Conservation (phyloP, 35 echinoderm and acorn worm species). For the Lytechinus pictus region DNA sequence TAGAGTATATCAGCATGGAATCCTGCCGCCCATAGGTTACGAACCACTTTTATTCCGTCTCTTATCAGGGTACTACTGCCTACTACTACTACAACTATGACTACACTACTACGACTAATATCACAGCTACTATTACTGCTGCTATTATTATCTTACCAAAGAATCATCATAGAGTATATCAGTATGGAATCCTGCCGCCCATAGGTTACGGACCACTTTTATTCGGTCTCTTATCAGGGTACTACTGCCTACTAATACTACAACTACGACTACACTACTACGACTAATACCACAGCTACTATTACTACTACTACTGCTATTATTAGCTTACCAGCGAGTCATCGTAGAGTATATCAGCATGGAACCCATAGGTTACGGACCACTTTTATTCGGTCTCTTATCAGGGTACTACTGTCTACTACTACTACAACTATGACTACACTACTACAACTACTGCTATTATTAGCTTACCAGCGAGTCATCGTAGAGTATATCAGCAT, state of each 20-base stretch:
- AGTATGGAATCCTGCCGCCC: constrained; percentile 76
- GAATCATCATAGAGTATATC: constrained; percentile 88
- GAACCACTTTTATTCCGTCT: constrained; percentile 78
- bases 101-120: no score
- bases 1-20: constrained; percentile 88
- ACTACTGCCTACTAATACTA: constrained; percentile 62
- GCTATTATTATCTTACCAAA: constrained; percentile 46
- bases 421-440: no score
- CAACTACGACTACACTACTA: no score
- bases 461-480: constrained; percentile 67
- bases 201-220: constrained; percentile 85
- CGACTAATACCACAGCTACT: no score
- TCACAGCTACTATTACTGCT: no score
- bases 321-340: constrained; percentile 59
- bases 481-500: constrained; percentile 92
- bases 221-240: constrained; percentile 75
- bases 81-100: no score
- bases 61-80: constrained; percentile 54
- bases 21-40: constrained; percentile 82
- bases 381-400: no score
- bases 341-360: no score
- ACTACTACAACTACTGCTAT: no score
- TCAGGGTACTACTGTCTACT: no score
- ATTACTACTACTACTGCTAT: no score
- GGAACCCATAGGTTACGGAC: no score